phyloP scores from a whole-genome alignment of 2,113 vertebrate species.

The Benitochromis conjunctus region DNA sequence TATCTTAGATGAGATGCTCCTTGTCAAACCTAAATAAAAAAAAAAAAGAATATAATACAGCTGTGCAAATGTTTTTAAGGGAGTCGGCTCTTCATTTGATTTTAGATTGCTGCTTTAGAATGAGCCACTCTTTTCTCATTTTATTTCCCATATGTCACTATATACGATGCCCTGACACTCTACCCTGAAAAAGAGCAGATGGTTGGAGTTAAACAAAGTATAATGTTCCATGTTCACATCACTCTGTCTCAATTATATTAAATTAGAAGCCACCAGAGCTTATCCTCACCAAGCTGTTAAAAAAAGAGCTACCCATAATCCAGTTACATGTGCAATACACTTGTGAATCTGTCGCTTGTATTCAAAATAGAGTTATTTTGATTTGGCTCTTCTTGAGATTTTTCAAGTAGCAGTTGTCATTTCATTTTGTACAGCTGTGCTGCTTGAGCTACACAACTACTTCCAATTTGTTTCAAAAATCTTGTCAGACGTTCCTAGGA shows the following conservation, averaged over 20 bases:
- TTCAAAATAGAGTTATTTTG: not conserved
- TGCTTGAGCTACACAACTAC: not conserved
- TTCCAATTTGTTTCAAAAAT: not conserved
- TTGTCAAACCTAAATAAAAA: not conserved
- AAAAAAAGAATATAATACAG: not conserved
- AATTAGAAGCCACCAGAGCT: constrained; percentile 44
- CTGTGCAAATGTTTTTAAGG: not conserved
- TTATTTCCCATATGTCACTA: not conserved
- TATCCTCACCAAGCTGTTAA: constrained; percentile 32
- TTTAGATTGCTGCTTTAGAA: not conserved
- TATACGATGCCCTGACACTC: not conserved
- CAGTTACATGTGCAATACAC: not conserved
- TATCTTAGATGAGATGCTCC: not conserved
- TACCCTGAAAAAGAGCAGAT: constrained; percentile 45
- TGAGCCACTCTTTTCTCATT: not conserved
- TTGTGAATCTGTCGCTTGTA: not conserved
- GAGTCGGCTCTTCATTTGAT: not conserved
- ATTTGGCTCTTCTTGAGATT: not conserved
- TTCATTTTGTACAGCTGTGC: not conserved
- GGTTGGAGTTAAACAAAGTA: constrained; percentile 37
- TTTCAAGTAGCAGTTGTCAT: not conserved
- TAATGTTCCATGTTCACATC: constrained; percentile 49
- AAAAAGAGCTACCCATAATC: not conserved
- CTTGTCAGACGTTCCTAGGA: not conserved
- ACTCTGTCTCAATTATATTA: constrained; percentile 34